Evolutionary conservation across 2,888 invertebrate genomes (phyloP), one percentile per base, ranked within the genome.

Genomic region (Phalera bucephala): DNA sequence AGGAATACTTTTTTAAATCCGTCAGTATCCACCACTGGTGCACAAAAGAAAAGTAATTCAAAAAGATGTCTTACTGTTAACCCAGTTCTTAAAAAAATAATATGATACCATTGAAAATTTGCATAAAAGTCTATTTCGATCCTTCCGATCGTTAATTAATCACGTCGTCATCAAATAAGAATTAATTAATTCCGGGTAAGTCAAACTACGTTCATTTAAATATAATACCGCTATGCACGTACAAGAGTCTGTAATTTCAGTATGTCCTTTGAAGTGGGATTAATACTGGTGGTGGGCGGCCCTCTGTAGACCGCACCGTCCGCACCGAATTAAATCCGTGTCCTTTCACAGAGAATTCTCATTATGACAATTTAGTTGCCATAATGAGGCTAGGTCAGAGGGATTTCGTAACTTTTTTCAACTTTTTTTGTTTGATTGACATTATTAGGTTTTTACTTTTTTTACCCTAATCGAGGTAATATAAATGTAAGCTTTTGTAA

Each of bases 221-320:
- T 68, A 63, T 60, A 63, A 63, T 64, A 58, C 59, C 29, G 38
- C 42, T 58, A 54, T 46, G 53, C 46, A 50, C 40, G 33, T 40
- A 56, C 40, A 54, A 67, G 62, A 65, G 71, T 63, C 51, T 73
- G 70, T 76, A 82, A 81, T 80, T 78, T 71, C 66, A 76, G 63
- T 55, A 51, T 70, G 70, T 70, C 83, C 88, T 87, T 87, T 87
- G 87, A 87, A 80, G 88, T 87, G 54, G 77, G 86, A 87, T 87
- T 87, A 87, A 72, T 69, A 63, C 65, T 61, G 71, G 54, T 58
- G 53, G 55, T 49, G 57, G 52, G 61, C 48, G 54, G 55, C 61
- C 72, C 69, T 64, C 64, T 60, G 48, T 54, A 57, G 64, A 58
- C 56, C 53, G 59, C 36, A 47, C 63, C 55, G 69, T 63, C 72